Conservation (phyloP, 2,797 vertebrate species). For the Rhinophrynus dorsalis region DNA sequence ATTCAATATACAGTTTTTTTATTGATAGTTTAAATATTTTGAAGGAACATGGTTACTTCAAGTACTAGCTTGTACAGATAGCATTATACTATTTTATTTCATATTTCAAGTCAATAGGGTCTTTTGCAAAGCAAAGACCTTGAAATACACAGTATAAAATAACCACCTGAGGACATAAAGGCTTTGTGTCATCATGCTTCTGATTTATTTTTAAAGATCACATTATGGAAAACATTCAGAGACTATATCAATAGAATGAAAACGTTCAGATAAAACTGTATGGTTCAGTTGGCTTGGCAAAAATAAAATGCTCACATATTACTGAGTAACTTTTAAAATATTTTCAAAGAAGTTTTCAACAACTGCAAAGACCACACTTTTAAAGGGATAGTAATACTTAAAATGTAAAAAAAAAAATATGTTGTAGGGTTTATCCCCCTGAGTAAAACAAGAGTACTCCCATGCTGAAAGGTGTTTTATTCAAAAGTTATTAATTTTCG, state of each 20-base stretch:
- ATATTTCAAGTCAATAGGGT: neutral
- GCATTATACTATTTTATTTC: slow-evolving; percentile 10
- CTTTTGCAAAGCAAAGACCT: slow-evolving; percentile 26
- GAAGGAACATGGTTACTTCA: neutral
- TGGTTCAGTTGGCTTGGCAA: no score
- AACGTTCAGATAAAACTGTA: slow-evolving; percentile 21
- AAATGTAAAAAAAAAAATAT: no score
- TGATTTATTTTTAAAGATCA: slow-evolving; percentile 33
- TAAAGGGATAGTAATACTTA: no score
- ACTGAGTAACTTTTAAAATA: slow-evolving; percentile 13
- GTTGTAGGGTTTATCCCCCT: no score
- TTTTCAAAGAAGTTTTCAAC: neutral
- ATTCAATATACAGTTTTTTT: neutral
- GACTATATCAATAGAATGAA: slow-evolving; percentile 6
- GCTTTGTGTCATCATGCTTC: slow-evolving; percentile 30
- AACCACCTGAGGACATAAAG: slow-evolving; percentile 31
- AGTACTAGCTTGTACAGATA: neutral
- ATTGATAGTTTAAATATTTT: neutral
- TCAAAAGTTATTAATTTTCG: no score
- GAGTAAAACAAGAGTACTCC: no score
- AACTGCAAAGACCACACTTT: no score
- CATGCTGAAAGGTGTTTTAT: no score
- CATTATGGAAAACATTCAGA: slow-evolving; percentile 29
- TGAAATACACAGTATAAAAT: slow-evolving; percentile 28
- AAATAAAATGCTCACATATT: no score